Conservation (phyloP, 2,888 invertebrate species). For the Ethmia dodecea region DNA sequence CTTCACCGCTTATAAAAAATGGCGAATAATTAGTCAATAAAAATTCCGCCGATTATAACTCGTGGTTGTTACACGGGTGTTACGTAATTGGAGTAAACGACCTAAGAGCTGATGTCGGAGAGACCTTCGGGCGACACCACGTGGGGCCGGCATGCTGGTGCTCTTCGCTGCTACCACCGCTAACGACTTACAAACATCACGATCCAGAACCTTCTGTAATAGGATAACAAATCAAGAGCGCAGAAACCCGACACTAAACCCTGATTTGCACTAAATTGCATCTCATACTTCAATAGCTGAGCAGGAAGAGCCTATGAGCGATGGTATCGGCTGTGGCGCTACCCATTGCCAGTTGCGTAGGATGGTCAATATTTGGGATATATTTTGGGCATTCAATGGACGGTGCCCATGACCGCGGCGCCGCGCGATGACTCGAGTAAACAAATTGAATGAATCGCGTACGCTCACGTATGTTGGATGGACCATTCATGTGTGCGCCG, state of each 20-base stretch:
- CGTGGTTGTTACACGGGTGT: slow-evolving; percentile 67
- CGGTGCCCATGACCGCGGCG: slow-evolving; percentile 62
- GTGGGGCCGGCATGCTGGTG: slow-evolving; percentile 7
- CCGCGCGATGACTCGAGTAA: slow-evolving; percentile 54
- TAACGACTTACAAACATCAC: neutral
- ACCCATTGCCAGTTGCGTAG: too few relatives aligned
- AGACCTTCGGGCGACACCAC: slow-evolving; percentile 26
- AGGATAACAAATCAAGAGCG: too few relatives aligned
- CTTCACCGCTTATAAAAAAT: slow-evolving; percentile 71
- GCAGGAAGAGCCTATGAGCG: too few relatives aligned
- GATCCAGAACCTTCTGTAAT: too few relatives aligned
- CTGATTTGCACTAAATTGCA: too few relatives aligned
- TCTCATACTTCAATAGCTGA: too few relatives aligned
- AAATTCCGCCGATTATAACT: slow-evolving; percentile 73
- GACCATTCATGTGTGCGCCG: slow-evolving; percentile 69
- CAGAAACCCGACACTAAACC: too few relatives aligned
- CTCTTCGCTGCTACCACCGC: neutral
- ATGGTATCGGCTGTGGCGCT: too few relatives aligned
- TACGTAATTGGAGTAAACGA: slow-evolving; percentile 76
- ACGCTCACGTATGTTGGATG: slow-evolving; percentile 54
- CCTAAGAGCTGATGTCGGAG: slow-evolving; percentile 57
- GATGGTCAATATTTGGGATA: slow-evolving; percentile 33
- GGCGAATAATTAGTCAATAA: slow-evolving; percentile 76
- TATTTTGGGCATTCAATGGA: slow-evolving; percentile 55
- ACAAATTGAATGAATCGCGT: slow-evolving; percentile 75